Conservation (phyloP, 2,113 vertebrate species). For the Hydrochoerus hydrochaeris region DNA sequence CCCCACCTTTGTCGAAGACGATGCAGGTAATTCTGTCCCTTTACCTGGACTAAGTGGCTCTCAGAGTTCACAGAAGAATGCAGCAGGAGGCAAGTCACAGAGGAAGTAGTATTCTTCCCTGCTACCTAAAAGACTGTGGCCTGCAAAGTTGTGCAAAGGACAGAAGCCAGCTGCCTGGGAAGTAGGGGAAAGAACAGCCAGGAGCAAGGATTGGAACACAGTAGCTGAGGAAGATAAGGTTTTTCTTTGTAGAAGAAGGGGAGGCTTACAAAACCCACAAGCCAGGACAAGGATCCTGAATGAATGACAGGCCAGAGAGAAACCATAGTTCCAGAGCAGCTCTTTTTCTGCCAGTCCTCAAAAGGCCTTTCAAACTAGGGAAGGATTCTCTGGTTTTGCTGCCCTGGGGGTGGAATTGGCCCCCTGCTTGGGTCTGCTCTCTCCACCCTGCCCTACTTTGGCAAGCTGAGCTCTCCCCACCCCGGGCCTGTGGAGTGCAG, state of each 20-base stretch:
- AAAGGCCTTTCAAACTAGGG: slow-evolving; percentile 29
- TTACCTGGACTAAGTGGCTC: slow-evolving; percentile 26
- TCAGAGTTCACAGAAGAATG: neutral
- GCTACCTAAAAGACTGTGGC: neutral
- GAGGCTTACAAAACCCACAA: neutral
- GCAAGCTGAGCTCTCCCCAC: neutral
- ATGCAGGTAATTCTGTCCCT: neutral
- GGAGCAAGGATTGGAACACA: neutral
- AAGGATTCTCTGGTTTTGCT: neutral
- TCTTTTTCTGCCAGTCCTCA: neutral
- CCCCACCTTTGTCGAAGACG: neutral
- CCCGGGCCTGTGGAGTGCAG: slow-evolving; percentile 25
- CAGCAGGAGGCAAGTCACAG: neutral
- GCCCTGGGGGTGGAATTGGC: neutral
- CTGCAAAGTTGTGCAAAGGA: slow-evolving; percentile 41
- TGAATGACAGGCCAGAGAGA: neutral
- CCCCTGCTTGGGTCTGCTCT: neutral
- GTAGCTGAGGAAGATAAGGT: neutral
- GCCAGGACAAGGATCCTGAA: neutral
- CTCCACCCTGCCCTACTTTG: neutral
- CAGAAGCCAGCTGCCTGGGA: neutral
- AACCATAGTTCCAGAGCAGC: neutral
- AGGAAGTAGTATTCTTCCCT: slow-evolving; percentile 26
- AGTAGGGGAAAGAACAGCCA: neutral
- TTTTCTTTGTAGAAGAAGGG: neutral